Evolutionary conservation across 2,888 invertebrate genomes (phyloP).

Genomic region (Rhamnusium bicolor): DNA sequence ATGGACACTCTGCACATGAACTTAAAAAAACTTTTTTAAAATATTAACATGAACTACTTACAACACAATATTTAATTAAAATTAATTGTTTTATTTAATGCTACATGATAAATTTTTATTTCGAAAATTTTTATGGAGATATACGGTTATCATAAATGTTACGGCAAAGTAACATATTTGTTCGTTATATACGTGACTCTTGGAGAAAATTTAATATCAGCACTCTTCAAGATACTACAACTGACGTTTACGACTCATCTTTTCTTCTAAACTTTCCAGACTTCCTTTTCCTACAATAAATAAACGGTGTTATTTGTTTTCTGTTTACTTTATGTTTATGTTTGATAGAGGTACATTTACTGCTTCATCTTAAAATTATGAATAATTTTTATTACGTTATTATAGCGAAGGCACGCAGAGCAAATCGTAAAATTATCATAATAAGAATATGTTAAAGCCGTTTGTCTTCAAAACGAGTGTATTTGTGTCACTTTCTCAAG

Average conservation of each 20-base stretch:
- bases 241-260: background rate
- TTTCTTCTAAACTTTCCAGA: background rate
- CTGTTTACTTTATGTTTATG: background rate
- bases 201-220: background rate
- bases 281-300: background rate
- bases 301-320: background rate
- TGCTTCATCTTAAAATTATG: background rate
- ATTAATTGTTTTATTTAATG: background rate
- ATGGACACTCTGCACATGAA: too few relatives aligned
- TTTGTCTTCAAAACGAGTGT: background rate
- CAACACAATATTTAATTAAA: too few relatives aligned
- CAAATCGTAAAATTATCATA: constrained; percentile 8
- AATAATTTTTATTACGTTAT: background rate
- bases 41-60: too few relatives aligned
- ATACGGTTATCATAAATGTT: background rate
- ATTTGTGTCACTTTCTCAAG: background rate
- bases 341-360: background rate
- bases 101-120: background rate
- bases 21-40: too few relatives aligned
- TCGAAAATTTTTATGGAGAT: background rate
- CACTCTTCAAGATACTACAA: background rate
- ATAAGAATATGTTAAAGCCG: background rate
- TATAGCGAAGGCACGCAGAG: background rate
- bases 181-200: background rate
- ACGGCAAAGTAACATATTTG: background rate